These are phyloP conservation scores for Drosophila hamatofila DNA, from an alignment of 2,888 invertebrate species.

Conservation along the genomic window DNA sequence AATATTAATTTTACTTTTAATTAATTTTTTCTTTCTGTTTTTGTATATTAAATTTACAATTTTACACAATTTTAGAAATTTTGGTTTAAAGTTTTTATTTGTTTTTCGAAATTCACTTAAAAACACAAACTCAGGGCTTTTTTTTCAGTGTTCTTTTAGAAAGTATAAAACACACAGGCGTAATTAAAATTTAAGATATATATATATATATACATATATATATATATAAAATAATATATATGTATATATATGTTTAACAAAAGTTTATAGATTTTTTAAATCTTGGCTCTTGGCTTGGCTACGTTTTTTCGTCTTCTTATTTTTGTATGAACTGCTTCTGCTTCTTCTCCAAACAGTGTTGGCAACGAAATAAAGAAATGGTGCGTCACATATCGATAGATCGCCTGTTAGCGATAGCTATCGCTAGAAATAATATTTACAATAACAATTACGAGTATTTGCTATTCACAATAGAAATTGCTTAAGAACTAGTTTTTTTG, in stretches of 20 bases:
- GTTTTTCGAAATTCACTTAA: slow-evolving; percentile 55
- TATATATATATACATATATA: slow-evolving; percentile 28
- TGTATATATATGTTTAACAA: slow-evolving; percentile 64
- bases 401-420: slow-evolving; percentile 9
- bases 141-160: slow-evolving; percentile 65
- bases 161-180: slow-evolving; percentile 74
- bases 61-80: slow-evolving; percentile 70
- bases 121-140: slow-evolving; percentile 55
- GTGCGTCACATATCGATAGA: slow-evolving; percentile 20
- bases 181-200: slow-evolving; percentile 57
- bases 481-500: slow-evolving; percentile 55
- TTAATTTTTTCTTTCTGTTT: slow-evolving; percentile 12
- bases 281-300: slow-evolving; percentile 77
- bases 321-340: slow-evolving; percentile 6
- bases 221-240: slow-evolving; percentile 47
- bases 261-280: slow-evolving; percentile 80
- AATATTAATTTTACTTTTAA: slow-evolving; percentile 24
- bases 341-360: slow-evolving; percentile 48
- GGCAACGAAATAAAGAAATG: slow-evolving; percentile 68
- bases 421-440: slow-evolving; percentile 64
- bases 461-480: slow-evolving; percentile 52
- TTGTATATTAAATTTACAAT: slow-evolving; percentile 61
- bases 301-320: slow-evolving; percentile 23
- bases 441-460: slow-evolving; percentile 59
- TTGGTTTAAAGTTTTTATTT: slow-evolving; percentile 62